Evolutionary conservation across 1,140 invertebrate genomes (phyloP), one percentile per base, ranked within the genome.

Genomic region (Idris sp.): DNA sequence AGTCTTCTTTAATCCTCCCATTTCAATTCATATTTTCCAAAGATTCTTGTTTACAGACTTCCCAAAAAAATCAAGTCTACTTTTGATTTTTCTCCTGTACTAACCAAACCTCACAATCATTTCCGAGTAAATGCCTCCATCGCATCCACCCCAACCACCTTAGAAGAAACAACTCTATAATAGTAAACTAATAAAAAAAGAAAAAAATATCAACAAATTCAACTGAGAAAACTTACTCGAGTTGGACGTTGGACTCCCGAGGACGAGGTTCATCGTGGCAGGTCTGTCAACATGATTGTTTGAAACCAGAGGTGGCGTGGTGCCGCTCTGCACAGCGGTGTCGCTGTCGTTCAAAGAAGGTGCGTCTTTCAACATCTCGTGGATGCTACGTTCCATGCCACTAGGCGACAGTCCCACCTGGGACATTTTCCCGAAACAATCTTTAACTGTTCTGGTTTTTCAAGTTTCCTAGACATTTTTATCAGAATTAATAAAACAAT

Each of bases 331-430:
- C 19, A 95, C 92, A 19, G 92, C 92, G 71, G 89, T 92, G 78
- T 90, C 92, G 64, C 91, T 93, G 71, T 94, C 93, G 75, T 94
- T 93, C 68, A 95, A 88, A 3, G 92, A 90, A 13, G 94, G 93
- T 16, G 92, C 92, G 82, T 95, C 94, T 82, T 95, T 94, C 33
- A 96, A 84, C 92, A 95, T 96, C 88, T 96, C 94, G 80, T 96
- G 93, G 81, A 96, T 93, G 86, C 94, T 95, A 48, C 92, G 88
- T 80, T 94, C 93, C 83, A 86, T 85, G 41, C 76, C 78, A 67
- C 43, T 73, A 13, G 88, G 87, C 68, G 88, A 76, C 15, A 82
- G 48, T 19, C 76, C 81, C 26, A 80, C 80, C 56, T 82, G 77
- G 4, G 80, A 83, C 77, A 87, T 86, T 35, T 36, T 82, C 9